Conservation (phyloP, 30 jellyfish, hydroid and myxozoan species). For the Aurelia sp. region DNA sequence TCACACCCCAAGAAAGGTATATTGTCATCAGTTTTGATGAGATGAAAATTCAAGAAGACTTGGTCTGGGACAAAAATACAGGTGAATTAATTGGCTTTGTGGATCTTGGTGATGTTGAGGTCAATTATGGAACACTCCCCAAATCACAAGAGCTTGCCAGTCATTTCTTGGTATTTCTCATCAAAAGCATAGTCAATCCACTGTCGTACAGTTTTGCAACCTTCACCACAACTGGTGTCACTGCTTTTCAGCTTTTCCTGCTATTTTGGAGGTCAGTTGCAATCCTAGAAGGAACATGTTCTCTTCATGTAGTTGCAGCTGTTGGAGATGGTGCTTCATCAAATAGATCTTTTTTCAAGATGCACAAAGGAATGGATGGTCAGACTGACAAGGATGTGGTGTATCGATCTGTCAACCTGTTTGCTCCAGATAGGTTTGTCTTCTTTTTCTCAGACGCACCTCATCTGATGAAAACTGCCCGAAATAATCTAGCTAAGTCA, state of each 20-base stretch:
- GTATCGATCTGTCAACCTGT: constrained; percentile 52
- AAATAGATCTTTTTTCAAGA: constrained; percentile 22
- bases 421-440: constrained; percentile 27
- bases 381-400: constrained; percentile 27
- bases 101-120: constrained; percentile 65
- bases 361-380: constrained; percentile 62
- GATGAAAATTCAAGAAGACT: constrained; percentile 71
- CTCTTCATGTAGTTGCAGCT: constrained; percentile 49
- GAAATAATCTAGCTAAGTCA: constrained; percentile 34
- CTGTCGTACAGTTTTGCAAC: constrained; percentile 57
- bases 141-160: constrained; percentile 55
- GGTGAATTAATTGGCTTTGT: constrained; percentile 78
- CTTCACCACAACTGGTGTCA: constrained; percentile 29
- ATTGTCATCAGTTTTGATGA: constrained; percentile 60
- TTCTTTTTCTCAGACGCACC: constrained; percentile 66
- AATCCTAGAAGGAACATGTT: constrained; percentile 12
- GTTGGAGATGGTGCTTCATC: constrained; percentile 74
- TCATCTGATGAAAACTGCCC: constrained; percentile 50
- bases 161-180: constrained; percentile 61
- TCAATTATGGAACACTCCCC: constrained; percentile 40
- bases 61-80: constrained; percentile 73
- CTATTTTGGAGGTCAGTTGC: constrained; percentile 60
- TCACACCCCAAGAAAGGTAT: constrained; percentile 39
- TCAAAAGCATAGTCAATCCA: constrained; percentile 53
- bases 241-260: constrained; percentile 52